These are phyloP conservation scores for Dryadula phaetusa DNA, from an alignment of 2,888 invertebrate genomes.

Conservation along the genomic window DNA sequence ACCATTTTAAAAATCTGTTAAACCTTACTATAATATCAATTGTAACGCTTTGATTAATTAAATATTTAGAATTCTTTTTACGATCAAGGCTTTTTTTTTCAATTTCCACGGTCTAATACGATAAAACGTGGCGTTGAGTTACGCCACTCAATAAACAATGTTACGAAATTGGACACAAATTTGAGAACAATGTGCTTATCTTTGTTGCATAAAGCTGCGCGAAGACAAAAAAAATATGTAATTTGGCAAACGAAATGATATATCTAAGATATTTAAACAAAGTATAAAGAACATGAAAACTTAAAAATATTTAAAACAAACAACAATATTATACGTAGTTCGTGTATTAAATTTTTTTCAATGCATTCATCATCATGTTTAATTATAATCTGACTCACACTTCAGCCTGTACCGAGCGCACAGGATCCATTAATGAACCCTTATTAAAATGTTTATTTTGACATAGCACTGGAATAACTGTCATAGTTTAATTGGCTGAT, in stretches of 20 bases:
- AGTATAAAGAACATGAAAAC: no score
- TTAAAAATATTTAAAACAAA: no score
- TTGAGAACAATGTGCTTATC: no score
- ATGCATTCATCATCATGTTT: background rate
- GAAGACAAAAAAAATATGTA: no score
- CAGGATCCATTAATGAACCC: constrained; percentile 49
- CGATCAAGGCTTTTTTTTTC: no score
- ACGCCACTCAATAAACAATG: no score
- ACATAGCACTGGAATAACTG: background rate
- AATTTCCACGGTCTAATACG: no score
- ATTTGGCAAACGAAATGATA: no score
- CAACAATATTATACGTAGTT: background rate
- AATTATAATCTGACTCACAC: constrained; percentile 10
- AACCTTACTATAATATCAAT: constrained; percentile 7
- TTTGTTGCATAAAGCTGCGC: no score
- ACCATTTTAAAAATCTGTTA: constrained; percentile 14
- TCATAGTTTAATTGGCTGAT: constrained; percentile 10
- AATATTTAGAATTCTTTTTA: background rate
- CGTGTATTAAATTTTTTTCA: background rate
- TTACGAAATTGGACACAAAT: no score
- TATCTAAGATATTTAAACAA: no score
- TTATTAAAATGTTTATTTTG: constrained; percentile 48
- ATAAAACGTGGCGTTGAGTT: no score
- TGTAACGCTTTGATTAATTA: background rate
- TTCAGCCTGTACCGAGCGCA: constrained; percentile 27